Base-by-base conservation (phyloP, 2,888 invertebrate species). In the Drosophila yooni region DNA sequence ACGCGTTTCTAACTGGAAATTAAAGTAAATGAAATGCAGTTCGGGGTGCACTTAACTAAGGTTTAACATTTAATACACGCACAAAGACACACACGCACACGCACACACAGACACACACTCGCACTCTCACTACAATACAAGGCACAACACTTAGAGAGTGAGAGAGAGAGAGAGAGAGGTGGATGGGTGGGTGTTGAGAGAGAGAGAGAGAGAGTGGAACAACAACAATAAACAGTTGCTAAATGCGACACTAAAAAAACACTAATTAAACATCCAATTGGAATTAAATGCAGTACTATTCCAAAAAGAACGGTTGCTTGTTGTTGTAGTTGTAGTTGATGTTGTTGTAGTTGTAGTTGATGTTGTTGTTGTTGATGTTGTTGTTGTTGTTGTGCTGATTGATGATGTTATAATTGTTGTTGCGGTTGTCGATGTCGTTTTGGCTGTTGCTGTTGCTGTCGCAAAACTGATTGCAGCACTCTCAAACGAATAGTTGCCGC, bases 231-330 rank as follows among this genome's bases (percentile, higher is more conserved):
- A 78, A 75, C 66, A 73, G 59, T 63, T 64, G 61, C 51, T 65
- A 70, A 58, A 66, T 74, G 74, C 76, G 66, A 67, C 63, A 56
- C 75, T 80, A 73, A 79, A 43, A 40, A 21, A 78, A 83, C 82
- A 83, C 62, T 68, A 67, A 78, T 80, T 58, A 78, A 71, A 70
- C 79, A 79, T 78, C 56, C 66, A 81, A 76, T 83, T 81, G 83
- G 71, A 74, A 75, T 75, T 68, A 87, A 83, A 88, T 82, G 76
- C 82, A 89, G 86, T 88, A 90, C 81, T 68, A 86, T 88, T 83
- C 81, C 81, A 88, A 88, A 75, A 82, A 81, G 74, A 76, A 69
- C 80, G 72, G 69, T 76, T 81, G 69, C 66, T 76, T 79, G 76
- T 76, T 79, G 82, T 80, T 76, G 70, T 68, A 63, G 68, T 76